Percentiles rank a stretch among this genome's conserved stretches.
Conservation (phyloP, 2,113 vertebrate genomes). For the Clinocottus analis region DNA sequence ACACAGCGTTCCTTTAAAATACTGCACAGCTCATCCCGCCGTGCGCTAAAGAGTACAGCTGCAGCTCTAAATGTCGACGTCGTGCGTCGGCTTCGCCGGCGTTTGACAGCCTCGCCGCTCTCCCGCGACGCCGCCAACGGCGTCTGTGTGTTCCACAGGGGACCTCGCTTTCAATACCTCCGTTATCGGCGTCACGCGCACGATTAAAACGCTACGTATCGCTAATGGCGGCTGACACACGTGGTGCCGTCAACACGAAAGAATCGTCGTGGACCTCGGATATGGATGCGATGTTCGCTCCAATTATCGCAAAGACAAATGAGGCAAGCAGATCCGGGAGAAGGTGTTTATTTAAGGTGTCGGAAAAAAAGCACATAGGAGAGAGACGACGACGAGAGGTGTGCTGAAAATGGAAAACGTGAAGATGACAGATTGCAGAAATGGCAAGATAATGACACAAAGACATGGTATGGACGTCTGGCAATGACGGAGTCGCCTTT, state of each 20-base stretch:
- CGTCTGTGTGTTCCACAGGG: constrained; percentile 38
- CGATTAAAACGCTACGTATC: constrained; percentile 55
- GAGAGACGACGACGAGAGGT: constrained; percentile 10
- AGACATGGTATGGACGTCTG: constrained; percentile 16
- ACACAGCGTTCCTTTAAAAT: too few species aligned
- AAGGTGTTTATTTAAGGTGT: constrained; percentile 39
- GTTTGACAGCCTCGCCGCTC: not conserved
- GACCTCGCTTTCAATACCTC: constrained; percentile 18
- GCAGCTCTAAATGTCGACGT: constrained; percentile 16
- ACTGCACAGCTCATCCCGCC: too few species aligned
- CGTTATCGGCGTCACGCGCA: constrained; percentile 28
- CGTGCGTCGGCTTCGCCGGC: constrained; percentile 7
- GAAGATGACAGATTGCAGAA: constrained; percentile 3
- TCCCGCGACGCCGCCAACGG: too few species aligned
- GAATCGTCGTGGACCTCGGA: constrained; percentile 54
- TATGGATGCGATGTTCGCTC: constrained; percentile 40
- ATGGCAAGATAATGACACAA: constrained; percentile 31
- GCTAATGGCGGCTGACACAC: constrained; percentile 59
- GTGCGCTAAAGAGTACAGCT: not conserved
- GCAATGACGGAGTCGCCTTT: constrained; percentile 16
- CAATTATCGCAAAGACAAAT: constrained; percentile 62
- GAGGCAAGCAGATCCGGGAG: constrained; percentile 23
- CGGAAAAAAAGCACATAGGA: not conserved
- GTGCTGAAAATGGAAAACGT: not conserved
- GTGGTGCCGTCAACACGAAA: constrained; percentile 43